Evolutionary conservation across 2,113 vertebrate genomes (phyloP).

Genomic region (Harpagus bidentatus): DNA sequence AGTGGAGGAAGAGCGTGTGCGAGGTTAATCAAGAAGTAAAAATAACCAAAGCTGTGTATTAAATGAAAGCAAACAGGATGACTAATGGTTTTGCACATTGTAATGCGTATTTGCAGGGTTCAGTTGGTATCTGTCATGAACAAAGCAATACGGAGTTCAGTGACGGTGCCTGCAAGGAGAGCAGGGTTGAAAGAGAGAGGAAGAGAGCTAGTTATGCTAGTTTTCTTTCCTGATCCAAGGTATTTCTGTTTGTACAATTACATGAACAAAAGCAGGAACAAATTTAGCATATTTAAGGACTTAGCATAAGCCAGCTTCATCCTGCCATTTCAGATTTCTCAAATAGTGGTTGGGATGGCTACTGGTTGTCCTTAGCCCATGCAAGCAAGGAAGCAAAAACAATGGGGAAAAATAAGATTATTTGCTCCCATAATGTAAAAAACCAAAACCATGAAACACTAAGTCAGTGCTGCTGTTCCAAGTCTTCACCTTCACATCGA

Average conservation of each 20-base stretch:
- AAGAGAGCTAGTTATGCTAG: background rate
- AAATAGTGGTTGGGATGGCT: accelerated
- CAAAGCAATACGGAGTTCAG: background rate
- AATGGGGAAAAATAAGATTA: background rate
- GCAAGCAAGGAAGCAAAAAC: background rate
- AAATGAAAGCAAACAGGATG: background rate
- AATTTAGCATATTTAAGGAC: background rate
- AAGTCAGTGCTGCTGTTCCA: background rate
- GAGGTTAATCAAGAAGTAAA: background rate
- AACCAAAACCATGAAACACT: background rate
- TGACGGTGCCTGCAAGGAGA: background rate
- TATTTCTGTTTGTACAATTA: background rate
- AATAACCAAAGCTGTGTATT: background rate
- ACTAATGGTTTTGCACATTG: background rate
- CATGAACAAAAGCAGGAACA: background rate
- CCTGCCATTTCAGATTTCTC: background rate
- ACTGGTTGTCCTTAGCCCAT: background rate
- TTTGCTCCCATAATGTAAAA: background rate
- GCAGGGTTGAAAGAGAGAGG: background rate
- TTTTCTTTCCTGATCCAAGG: background rate
- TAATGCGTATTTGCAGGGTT: accelerated
- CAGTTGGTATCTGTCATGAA: background rate
- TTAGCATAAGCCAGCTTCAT: background rate
- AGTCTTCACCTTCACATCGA: background rate
- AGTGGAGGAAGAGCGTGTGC: background rate